Conservation (phyloP, 2,888 invertebrate genomes). For the Ennomos quercinarius region DNA sequence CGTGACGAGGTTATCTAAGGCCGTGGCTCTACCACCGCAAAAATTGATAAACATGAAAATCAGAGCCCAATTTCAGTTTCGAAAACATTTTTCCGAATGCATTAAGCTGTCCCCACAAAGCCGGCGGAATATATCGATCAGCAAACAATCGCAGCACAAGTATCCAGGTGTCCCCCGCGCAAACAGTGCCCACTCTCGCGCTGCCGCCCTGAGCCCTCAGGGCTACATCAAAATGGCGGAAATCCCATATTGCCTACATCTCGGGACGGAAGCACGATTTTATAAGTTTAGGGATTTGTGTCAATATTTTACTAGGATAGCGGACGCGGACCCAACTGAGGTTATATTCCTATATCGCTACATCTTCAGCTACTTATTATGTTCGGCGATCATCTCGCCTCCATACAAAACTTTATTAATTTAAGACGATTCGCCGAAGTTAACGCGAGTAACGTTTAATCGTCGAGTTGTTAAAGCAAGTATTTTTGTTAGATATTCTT, state of each 20-base stretch:
- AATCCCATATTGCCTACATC: slow-evolving; percentile 83
- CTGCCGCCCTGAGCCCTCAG: slow-evolving; percentile 36
- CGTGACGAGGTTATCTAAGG: too few species aligned
- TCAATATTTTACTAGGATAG: slow-evolving; percentile 85
- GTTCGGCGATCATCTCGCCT: slow-evolving; percentile 38
- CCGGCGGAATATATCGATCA: slow-evolving; percentile 65
- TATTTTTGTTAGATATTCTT: slow-evolving; percentile 70
- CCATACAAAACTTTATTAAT: slow-evolving; percentile 71
- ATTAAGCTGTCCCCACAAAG: slow-evolving; percentile 41
- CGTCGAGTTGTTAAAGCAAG: slow-evolving; percentile 63
- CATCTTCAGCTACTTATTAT: slow-evolving; percentile 44
- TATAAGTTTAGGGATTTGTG: slow-evolving; percentile 86
- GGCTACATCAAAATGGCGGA: slow-evolving; percentile 80
- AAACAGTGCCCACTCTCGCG: slow-evolving; percentile 65
- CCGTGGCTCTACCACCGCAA: too few species aligned
- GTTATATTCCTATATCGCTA: slow-evolving; percentile 46
- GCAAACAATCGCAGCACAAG: slow-evolving; percentile 66
- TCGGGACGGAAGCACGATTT: slow-evolving; percentile 80
- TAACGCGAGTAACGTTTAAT: slow-evolving; percentile 64
- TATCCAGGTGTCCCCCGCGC: slow-evolving; percentile 78
- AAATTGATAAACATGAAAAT: not conserved
- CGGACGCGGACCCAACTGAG: slow-evolving; percentile 51
- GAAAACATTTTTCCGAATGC: slow-evolving; percentile 19
- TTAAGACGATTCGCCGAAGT: slow-evolving; percentile 54
- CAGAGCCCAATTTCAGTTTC: slow-evolving; percentile 1